Conservation (phyloP, 1,140 invertebrate species). For the Hycleus phaleratus region DNA sequence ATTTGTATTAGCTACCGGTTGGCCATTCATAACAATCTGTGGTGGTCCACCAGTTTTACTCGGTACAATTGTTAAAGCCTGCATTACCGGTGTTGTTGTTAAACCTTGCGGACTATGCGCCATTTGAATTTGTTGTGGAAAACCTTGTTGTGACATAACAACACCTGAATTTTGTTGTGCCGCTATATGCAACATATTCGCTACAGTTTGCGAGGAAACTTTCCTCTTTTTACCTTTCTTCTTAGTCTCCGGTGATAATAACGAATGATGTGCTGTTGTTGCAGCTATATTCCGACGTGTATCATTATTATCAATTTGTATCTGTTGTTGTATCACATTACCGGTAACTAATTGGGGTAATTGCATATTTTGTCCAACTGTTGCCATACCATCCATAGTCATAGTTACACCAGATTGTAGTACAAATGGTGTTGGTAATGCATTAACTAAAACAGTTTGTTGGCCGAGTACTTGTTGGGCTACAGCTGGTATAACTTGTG, state of each 20-base stretch:
- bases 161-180: slow-evolving; percentile 42
- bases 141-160: slow-evolving; percentile 46
- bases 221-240: slow-evolving; percentile 70
- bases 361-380: slow-evolving; percentile 57
- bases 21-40: slow-evolving; percentile 64
- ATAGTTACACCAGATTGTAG: slow-evolving; percentile 66
- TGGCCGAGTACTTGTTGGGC: slow-evolving; percentile 59
- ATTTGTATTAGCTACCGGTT: slow-evolving; percentile 39
- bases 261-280: slow-evolving; percentile 1
- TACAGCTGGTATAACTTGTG: slow-evolving; percentile 56
- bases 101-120: slow-evolving; percentile 51
- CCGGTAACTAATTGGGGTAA: slow-evolving; percentile 59
- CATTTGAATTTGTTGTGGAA: slow-evolving; percentile 57
- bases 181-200: slow-evolving; percentile 66
- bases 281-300: slow-evolving; percentile 40
- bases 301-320: slow-evolving; percentile 42
- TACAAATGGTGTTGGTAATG: slow-evolving; percentile 68
- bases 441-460: slow-evolving; percentile 73
- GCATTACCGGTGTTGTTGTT: slow-evolving; percentile 56
- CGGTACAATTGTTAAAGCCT: slow-evolving; percentile 67
- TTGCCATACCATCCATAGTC: slow-evolving; percentile 56
- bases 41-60: slow-evolving; percentile 63
- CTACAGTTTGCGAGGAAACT: slow-evolving; percentile 58
- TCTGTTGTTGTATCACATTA: slow-evolving; percentile 54
- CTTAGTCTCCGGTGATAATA: slow-evolving; percentile 62